Conservation (phyloP, 2,888 invertebrate species). For the Parnassius glacialis region DNA sequence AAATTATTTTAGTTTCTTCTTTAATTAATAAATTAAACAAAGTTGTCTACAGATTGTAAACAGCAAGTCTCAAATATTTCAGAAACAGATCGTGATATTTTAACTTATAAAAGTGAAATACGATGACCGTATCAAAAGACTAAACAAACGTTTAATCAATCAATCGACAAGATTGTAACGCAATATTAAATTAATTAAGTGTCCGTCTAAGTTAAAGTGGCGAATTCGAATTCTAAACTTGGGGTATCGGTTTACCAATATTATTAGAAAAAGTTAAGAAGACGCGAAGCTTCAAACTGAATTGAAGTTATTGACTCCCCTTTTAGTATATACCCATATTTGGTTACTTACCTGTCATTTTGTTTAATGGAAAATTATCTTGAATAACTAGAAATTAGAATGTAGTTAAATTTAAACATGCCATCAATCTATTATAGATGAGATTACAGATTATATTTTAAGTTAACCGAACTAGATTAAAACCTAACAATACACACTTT, state of each 20-base stretch:
- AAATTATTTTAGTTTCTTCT: too few relatives aligned
- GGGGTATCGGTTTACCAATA: slow-evolving; percentile 33
- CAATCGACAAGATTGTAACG: slow-evolving; percentile 32
- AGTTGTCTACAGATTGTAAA: not conserved
- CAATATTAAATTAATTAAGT: slow-evolving; percentile 38
- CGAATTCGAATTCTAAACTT: slow-evolving; percentile 33
- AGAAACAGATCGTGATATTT: not conserved
- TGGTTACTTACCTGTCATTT: slow-evolving; percentile 12
- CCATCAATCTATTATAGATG: too few relatives aligned
- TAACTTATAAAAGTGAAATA: not conserved
- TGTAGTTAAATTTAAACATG: too few relatives aligned
- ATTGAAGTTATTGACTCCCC: slow-evolving; percentile 7
- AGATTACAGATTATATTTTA: too few relatives aligned
- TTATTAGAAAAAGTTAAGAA: slow-evolving; percentile 35
- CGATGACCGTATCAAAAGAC: slow-evolving; percentile 1
- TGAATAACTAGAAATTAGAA: not conserved
- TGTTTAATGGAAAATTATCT: slow-evolving; percentile 1
- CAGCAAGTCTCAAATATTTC: not conserved
- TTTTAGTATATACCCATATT: slow-evolving; percentile 16
- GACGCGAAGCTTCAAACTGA: slow-evolving; percentile 25
- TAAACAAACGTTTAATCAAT: slow-evolving; percentile 29
- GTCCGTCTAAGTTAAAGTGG: slow-evolving; percentile 31
- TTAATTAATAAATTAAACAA: too few relatives aligned
- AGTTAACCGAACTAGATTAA: too few relatives aligned
- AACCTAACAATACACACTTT: too few relatives aligned